Percentiles rank a stretch among this genome's conserved stretches.
These are phyloP conservation scores for Echiichthys vipera DNA, from an alignment of 2,797 vertebrate species.

Conservation along the genomic window DNA sequence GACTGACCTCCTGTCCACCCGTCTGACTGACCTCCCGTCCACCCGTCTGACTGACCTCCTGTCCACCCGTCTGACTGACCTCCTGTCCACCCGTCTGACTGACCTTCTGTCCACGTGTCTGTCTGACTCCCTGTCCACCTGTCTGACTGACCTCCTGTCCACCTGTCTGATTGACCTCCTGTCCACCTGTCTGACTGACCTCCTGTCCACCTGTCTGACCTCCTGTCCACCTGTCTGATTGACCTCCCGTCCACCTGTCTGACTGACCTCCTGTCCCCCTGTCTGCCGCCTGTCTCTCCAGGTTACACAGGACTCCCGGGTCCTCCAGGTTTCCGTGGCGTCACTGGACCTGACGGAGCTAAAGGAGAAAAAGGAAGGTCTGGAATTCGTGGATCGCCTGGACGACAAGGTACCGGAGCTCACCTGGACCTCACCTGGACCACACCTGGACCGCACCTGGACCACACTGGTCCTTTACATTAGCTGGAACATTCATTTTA, in stretches of 20 bases:
- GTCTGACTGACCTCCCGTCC: no score
- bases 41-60: background rate
- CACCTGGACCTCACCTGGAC: background rate
- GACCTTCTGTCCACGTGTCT: no score
- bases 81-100: no score
- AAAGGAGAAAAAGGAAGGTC: conserved; percentile 74
- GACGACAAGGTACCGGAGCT: conserved; percentile 67
- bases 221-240: no score
- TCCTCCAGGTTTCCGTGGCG: conserved; percentile 65
- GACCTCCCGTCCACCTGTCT: no score
- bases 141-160: background rate
- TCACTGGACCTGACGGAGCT: conserved; percentile 66
- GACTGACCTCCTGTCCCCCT: background rate
- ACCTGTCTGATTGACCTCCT: no score
- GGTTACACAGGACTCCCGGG: conserved; percentile 70
- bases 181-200: background rate
- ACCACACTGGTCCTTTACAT: background rate
- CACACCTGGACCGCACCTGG: background rate
- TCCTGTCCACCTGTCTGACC: no score
- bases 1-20: background rate
- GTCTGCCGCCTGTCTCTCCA: conserved; percentile 21
- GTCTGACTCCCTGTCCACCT: no score
- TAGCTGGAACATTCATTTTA: background rate
- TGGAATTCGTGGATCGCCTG: conserved; percentile 61
- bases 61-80: no score